Evolutionary conservation across 30 jellyfish, hydroid and myxozoan species (phyloP).

Genomic region (Turritopsis rubra): DNA sequence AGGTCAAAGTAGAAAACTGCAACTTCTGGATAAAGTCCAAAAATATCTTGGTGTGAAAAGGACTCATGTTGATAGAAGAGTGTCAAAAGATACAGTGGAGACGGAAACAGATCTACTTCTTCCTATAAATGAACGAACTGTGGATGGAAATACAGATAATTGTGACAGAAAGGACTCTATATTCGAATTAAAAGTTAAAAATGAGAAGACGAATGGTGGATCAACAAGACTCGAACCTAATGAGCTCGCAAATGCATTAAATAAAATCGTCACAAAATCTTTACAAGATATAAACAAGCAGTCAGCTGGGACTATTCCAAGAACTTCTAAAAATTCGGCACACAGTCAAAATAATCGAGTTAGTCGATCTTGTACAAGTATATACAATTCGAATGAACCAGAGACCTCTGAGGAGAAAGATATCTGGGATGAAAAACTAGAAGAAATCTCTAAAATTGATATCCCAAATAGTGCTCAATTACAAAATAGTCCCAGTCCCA

Average conservation of each 20-base stretch:
- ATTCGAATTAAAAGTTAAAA: neutral
- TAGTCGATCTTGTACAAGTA: neutral
- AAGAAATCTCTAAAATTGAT: neutral
- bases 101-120: neutral
- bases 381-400: neutral
- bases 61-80: neutral
- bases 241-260: neutral
- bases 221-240: neutral
- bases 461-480: neutral
- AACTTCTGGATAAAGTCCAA: conserved; percentile 9
- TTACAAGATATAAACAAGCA: neutral
- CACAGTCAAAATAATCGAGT: neutral
- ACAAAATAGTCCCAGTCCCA: neutral
- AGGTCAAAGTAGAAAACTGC: conserved; percentile 3
- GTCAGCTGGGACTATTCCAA: neutral
- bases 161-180: neutral
- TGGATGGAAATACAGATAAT: neutral
- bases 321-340: neutral
- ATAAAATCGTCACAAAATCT: neutral
- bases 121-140: neutral
- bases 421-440: neutral
- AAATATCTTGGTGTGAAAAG: conserved; percentile 7
- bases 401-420: neutral
- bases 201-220: neutral
- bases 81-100: neutral